A percentile compares a stretch with the other conserved stretches of the same genome.
phyloP scores from a whole-genome alignment of 1,140 invertebrate species.

The Metopolophium dirhodum region DNA sequence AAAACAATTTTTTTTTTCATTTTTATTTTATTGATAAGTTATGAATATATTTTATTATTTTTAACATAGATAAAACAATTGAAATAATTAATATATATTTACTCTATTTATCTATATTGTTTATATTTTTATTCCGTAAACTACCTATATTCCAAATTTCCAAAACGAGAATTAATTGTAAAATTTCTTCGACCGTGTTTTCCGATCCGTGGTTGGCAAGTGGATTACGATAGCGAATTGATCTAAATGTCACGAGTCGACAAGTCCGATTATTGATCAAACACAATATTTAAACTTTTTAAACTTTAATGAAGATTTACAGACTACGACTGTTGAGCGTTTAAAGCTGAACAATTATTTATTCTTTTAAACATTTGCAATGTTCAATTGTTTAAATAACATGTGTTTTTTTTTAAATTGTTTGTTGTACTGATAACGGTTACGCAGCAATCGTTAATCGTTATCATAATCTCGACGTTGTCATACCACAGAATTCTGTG shows the following conservation, averaged over 20 bases:
- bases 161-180: neutral
- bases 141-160: neutral
- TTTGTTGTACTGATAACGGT: constrained; percentile 36
- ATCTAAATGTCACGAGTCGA: neutral
- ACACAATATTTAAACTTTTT: neutral
- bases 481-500: too few species aligned
- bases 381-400: neutral
- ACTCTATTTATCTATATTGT: neutral
- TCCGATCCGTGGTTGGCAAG: neutral
- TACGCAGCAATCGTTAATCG: neutral
- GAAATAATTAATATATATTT: neutral
- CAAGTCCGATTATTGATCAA: neutral
- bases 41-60: too few species aligned
- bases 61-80: neutral
- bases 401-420: constrained; percentile 36
- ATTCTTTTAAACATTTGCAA: neutral
- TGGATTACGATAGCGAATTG: neutral
- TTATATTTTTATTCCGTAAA: neutral
- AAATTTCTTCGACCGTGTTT: neutral
- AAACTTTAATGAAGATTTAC: neutral
- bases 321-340: too few species aligned
- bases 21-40: neutral
- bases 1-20: neutral
- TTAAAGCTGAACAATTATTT: neutral
- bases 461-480: too few species aligned